Evolutionary conservation across 2,888 invertebrate species (phyloP).

Genomic region (Macrosiphum euphorbiae): DNA sequence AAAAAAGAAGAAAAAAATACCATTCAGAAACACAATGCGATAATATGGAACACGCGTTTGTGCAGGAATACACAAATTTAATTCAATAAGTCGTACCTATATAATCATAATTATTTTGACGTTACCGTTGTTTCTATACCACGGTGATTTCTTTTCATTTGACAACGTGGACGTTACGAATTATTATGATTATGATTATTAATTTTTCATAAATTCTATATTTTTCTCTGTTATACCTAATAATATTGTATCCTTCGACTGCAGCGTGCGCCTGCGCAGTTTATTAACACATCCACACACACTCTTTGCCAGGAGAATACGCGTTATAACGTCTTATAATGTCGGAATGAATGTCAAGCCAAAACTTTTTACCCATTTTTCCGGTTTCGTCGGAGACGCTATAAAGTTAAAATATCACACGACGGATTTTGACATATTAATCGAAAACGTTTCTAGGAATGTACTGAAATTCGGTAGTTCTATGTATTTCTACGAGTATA

Average conservation of each 20-base stretch:
- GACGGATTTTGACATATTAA: neutral
- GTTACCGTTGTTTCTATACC: constrained; percentile 20
- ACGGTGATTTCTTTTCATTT: neutral
- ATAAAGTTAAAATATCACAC: neutral
- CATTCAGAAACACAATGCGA: neutral
- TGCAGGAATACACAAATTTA: neutral
- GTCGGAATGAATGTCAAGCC: neutral
- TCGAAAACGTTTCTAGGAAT: neutral
- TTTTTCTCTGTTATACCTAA: neutral
- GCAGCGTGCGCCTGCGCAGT: neutral
- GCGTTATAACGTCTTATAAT: neutral
- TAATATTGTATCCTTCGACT: neutral
- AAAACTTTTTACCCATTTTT: neutral
- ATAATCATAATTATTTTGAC: constrained; percentile 38
- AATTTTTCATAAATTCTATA: neutral
- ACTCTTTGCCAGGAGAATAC: neutral
- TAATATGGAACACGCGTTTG: neutral
- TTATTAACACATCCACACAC: neutral
- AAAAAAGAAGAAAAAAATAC: neutral
- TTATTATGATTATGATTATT: neutral
- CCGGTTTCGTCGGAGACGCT: neutral
- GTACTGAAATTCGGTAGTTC: neutral
- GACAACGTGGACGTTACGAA: neutral
- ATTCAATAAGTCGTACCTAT: constrained; percentile 30
- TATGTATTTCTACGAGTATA: neutral